Conservation (phyloP, 2,888 invertebrate species). For the Clivina fossor region DNA sequence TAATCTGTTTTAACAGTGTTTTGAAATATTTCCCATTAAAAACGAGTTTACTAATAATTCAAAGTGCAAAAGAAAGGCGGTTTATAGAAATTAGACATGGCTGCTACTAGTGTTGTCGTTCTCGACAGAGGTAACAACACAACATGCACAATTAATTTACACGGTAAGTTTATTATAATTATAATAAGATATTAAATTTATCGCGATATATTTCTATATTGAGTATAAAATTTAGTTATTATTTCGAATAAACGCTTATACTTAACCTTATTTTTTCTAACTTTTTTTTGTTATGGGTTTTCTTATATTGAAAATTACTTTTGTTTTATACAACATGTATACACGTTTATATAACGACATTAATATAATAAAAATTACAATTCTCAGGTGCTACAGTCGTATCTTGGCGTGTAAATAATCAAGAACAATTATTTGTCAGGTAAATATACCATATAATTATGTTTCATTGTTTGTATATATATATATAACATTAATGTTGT, state of each 20-base stretch:
- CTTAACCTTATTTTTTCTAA: slow-evolving; percentile 31
- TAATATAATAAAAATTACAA: slow-evolving; percentile 19
- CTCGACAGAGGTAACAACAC: slow-evolving; percentile 95
- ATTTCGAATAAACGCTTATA: no score
- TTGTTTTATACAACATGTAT: neutral
- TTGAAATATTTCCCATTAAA: slow-evolving; percentile 44
- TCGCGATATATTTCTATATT: no score
- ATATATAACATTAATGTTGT: slow-evolving; percentile 55
- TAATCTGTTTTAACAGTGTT: slow-evolving; percentile 15
- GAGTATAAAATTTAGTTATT: no score
- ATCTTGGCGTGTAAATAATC: slow-evolving; percentile 94
- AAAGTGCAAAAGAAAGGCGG: slow-evolving; percentile 59
- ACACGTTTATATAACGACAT: neutral
- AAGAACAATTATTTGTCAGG: slow-evolving; percentile 96
- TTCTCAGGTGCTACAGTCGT: slow-evolving; percentile 91
- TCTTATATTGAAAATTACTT: no score
- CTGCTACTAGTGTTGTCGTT: slow-evolving; percentile 92
- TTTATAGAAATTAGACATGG: slow-evolving; percentile 53
- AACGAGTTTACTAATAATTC: slow-evolving; percentile 41
- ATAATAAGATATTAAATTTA: no score
- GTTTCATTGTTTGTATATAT: no score
- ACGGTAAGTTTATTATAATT: slow-evolving; percentile 80
- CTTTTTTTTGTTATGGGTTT: slow-evolving; percentile 3
- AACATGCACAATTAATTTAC: slow-evolving; percentile 94
- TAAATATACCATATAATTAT: slow-evolving; percentile 53